Percentiles rank a stretch among this genome's conserved stretches.
Evolutionary conservation across 1,140 invertebrate species (phyloP).

Genomic region (Orchestia grillus): DNA sequence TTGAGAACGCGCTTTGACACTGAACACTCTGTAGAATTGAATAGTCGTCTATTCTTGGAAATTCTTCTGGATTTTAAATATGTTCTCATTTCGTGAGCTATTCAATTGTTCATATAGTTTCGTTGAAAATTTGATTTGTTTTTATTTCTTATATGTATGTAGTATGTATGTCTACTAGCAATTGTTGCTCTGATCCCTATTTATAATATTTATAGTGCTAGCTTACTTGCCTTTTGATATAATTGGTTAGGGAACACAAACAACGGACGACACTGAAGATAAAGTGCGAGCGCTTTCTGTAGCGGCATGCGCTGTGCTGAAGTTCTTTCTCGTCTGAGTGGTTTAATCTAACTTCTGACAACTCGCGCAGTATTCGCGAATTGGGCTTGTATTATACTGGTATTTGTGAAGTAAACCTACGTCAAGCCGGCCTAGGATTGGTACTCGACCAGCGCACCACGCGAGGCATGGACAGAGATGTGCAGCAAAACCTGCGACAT

Average conservation of each 20-base stretch:
- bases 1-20: neutral
- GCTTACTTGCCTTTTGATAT: neutral
- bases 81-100: neutral
- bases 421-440: too few relatives aligned
- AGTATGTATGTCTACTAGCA: neutral
- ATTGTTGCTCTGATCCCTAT: neutral
- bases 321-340: neutral
- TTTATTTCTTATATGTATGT: neutral
- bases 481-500: neutral
- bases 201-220: neutral
- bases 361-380: neutral
- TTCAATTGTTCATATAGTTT: neutral
- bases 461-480: neutral
- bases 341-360: neutral
- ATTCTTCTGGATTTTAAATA: neutral
- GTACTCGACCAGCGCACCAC: neutral
- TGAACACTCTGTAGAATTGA: neutral
- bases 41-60: neutral
- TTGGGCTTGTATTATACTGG: neutral
- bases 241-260: neutral
- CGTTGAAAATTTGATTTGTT: neutral
- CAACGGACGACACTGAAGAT: neutral
- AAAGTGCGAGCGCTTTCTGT: neutral
- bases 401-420: neutral
- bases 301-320: neutral